Percentiles rank a stretch among this genome's conserved stretches.
Conservation (phyloP, 2,888 invertebrate species). For the Dasysyrphus albostriatus region DNA sequence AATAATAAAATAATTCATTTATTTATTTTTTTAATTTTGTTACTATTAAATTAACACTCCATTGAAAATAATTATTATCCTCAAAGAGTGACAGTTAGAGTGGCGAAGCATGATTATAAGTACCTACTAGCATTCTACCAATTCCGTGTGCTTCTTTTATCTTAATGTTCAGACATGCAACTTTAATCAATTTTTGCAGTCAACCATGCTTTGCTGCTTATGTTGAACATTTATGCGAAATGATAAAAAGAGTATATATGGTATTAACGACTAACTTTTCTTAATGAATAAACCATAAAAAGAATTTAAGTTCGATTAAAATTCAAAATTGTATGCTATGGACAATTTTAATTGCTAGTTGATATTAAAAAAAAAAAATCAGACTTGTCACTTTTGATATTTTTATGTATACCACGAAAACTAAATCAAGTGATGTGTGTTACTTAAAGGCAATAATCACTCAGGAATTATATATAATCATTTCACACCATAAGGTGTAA, state of each 20-base stretch:
- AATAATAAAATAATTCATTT: not conserved
- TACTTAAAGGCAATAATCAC: not conserved
- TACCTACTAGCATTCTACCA: not conserved
- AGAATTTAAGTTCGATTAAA: not conserved
- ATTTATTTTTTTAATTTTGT: not conserved
- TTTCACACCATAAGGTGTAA: not conserved
- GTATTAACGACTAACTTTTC: not conserved
- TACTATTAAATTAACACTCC: conserved; percentile 13
- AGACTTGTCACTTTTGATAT: not conserved
- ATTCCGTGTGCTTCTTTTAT: conserved; percentile 53
- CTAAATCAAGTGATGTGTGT: not conserved
- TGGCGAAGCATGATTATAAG: conserved; percentile 37
- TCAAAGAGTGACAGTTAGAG: conserved; percentile 46
- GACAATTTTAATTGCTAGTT: not conserved
- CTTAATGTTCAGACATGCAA: conserved; percentile 65
- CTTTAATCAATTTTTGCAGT: conserved; percentile 58
- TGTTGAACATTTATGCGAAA: conserved; percentile 34
- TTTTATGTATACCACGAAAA: not conserved
- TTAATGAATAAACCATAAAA: not conserved
- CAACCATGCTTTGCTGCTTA: conserved; percentile 56
- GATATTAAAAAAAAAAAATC: conserved; percentile 1
- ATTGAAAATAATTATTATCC: conserved; percentile 29
- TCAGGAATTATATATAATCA: not conserved
- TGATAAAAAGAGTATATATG: conserved; percentile 6
- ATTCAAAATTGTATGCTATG: not conserved